phyloP scores from a whole-genome alignment of 2,888 invertebrate species.

The Cybosia mesomella region DNA sequence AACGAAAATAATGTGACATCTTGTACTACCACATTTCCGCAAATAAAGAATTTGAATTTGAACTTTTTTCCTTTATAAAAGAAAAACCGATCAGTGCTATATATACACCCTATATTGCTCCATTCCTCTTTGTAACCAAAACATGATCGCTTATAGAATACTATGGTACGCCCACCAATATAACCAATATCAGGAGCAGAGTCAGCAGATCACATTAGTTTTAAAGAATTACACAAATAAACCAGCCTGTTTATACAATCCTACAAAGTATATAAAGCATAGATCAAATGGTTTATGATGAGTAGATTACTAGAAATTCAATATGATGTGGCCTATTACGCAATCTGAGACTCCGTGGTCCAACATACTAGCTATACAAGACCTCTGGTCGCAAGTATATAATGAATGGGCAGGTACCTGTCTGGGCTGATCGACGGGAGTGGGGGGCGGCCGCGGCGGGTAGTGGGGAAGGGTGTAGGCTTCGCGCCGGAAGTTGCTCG shows the following conservation, averaged over 20 bases:
- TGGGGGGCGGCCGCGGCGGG: slow-evolving; percentile 70
- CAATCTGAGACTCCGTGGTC: neutral
- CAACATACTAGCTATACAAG: neutral
- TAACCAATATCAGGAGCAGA: no score
- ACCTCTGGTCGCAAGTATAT: neutral
- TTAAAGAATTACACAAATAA: no score
- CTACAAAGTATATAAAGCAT: neutral
- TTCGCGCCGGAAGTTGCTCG: slow-evolving; percentile 71
- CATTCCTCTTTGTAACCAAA: no score
- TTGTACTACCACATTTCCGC: no score
- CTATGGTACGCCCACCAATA: no score
- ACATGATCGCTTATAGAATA: no score
- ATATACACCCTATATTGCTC: no score
- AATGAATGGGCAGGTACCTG: slow-evolving; percentile 61
- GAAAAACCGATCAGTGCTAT: no score
- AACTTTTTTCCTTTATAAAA: no score
- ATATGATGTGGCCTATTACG: neutral
- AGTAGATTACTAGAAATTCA: neutral
- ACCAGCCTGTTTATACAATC: neutral
- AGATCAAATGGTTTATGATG: neutral
- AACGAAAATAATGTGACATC: no score
- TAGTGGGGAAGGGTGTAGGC: slow-evolving; percentile 71
- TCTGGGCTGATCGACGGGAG: slow-evolving; percentile 72
- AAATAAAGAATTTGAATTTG: no score
- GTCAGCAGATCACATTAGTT: no score